Evolutionary conservation across 2,888 invertebrate genomes (phyloP), one percentile per base, ranked within the genome.

Genomic region (Epinotia demarniana): DNA sequence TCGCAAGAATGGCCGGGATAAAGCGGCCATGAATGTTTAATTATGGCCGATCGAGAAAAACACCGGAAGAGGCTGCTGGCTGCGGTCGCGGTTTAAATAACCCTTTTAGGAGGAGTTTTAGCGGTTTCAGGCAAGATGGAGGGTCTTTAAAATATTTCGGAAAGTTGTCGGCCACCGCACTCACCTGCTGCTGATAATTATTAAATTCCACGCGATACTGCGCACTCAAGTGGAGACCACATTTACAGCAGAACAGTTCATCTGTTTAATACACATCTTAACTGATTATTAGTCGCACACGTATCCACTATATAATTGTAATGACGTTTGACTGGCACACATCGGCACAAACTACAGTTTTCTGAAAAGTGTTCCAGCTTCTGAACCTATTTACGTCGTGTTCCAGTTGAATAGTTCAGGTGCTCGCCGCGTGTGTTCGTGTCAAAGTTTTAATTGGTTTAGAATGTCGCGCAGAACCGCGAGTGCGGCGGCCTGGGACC

Each of bases 371-470:
- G 39, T 39, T 39, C 9, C 39, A 39, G 3, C 12, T 3, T 13
- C 46, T 46, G 46, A 46, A 46, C 12, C 13, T 46, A 13, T 46
- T 46, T 5, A 49, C 49, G 49, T 49, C 13, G 16, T 49, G 13
- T 13, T 16, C 1, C 16, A 16, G 49, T 49, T 16, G 49, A 4
- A 49, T 16, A 49, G 16, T 49, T 13, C 49, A 49, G 49, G 49
- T 49, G 49, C 5, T 49, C 5, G 49, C 16, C 16, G 49, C 49
- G 49, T 16, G 49, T 16, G 49, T 16, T 3, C 62, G 43, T n/a
- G 39, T 19, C 18, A 43, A 62, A 63, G 43, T 72, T 72, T 27
- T 55, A 72, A 64, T 72, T 72, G 72, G 23, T 57, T 63, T 63
- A 57, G 72, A 27, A 55, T 23, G 60, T 63, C 16, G 12, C 8